Evolutionary conservation across 2,113 vertebrate species (phyloP).

Genomic region (Castor canadensis): DNA sequence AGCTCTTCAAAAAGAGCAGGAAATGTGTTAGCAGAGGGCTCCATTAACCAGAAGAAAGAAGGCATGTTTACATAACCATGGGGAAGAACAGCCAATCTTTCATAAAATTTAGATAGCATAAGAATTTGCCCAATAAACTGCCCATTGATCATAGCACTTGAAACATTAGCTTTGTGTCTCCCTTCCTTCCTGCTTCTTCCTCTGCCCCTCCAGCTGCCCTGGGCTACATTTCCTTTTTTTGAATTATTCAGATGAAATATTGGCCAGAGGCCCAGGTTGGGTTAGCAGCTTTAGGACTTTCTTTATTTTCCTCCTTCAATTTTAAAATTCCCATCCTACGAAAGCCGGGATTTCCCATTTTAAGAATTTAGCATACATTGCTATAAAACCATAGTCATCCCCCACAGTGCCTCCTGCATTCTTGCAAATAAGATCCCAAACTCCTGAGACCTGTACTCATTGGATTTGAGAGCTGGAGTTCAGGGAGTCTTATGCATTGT

Average conservation of each 20-base stretch:
- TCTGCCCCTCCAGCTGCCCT: slow-evolving; percentile 62
- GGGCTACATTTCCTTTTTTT: slow-evolving; percentile 67
- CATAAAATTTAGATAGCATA: slow-evolving; percentile 68
- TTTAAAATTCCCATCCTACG: neutral
- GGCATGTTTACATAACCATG: slow-evolving; percentile 63
- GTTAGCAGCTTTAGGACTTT: slow-evolving; percentile 59
- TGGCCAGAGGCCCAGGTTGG: slow-evolving; percentile 58
- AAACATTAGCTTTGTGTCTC: slow-evolving; percentile 69
- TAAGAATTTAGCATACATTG: slow-evolving; percentile 29
- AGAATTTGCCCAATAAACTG: slow-evolving; percentile 71
- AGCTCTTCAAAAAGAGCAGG: slow-evolving; percentile 36
- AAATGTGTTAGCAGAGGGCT: slow-evolving; percentile 58
- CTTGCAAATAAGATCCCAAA: neutral
- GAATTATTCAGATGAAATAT: slow-evolving; percentile 68
- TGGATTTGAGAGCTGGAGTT: neutral
- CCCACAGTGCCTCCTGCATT: neutral
- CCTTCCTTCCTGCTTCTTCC: slow-evolving; percentile 66
- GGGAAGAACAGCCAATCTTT: slow-evolving; percentile 73
- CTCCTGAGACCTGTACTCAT: neutral
- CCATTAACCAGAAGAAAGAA: slow-evolving; percentile 52
- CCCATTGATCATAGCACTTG: slow-evolving; percentile 61
- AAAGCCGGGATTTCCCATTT: slow-evolving; percentile 39
- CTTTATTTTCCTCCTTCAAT: neutral
- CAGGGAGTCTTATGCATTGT: neutral
- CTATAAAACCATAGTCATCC: neutral